A percentile compares a stretch with the other conserved stretches of the same genome.
Conservation (phyloP, 2,797 vertebrate species). For the Channa striata region DNA sequence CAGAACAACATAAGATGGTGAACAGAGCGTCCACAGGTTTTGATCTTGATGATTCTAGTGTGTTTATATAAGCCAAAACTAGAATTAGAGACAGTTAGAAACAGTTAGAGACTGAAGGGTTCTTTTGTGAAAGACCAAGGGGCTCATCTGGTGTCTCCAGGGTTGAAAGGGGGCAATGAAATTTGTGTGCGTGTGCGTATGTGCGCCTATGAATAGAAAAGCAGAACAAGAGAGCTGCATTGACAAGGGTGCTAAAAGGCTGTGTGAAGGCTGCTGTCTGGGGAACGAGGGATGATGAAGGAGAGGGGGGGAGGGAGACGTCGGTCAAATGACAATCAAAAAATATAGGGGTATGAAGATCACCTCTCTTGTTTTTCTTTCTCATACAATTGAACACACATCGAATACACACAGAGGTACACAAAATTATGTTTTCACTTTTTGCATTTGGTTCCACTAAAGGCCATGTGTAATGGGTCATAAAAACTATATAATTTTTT, state of each 20-base stretch:
- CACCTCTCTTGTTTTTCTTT: slow-evolving; percentile 3
- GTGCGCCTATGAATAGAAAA: slow-evolving; percentile 74
- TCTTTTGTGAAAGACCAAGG: slow-evolving; percentile 87
- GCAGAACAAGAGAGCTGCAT: slow-evolving; percentile 70
- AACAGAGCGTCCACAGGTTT: slow-evolving; percentile 4
- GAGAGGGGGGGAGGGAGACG: slow-evolving; percentile 52
- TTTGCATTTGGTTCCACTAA: background rate
- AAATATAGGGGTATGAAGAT: slow-evolving; percentile 37
- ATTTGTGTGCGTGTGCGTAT: slow-evolving; percentile 66
- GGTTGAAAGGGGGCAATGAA: slow-evolving; percentile 79
- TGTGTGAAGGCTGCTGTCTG: slow-evolving; percentile 85
- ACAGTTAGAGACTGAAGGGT: slow-evolving; percentile 61
- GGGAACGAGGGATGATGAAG: slow-evolving; percentile 73
- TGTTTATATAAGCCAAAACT: slow-evolving; percentile 77
- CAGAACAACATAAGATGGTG: too few relatives aligned
- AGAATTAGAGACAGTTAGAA: slow-evolving; percentile 76
- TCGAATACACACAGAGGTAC: background rate
- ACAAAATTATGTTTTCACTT: background rate
- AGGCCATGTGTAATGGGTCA: background rate
- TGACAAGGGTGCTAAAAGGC: slow-evolving; percentile 97
- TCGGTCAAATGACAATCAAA: slow-evolving; percentile 80
- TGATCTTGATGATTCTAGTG: background rate
- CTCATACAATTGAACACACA: background rate
- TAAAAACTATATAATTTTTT: background rate
- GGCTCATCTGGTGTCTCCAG: slow-evolving; percentile 89